These are phyloP conservation scores for Polypedilum vanderplanki DNA, from an alignment of 1,140 invertebrate genomes.

Conservation along the genomic window DNA sequence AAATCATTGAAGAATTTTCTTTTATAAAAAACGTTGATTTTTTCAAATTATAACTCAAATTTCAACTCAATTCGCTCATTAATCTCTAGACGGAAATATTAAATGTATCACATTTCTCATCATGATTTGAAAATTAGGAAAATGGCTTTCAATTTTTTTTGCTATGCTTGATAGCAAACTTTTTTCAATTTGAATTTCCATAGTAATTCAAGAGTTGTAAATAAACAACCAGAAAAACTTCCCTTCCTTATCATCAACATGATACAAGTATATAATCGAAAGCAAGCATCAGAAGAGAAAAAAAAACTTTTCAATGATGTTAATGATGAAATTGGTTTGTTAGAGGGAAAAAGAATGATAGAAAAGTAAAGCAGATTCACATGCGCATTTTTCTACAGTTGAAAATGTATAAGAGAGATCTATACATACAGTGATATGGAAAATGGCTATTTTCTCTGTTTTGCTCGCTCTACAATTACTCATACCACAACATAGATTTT, in stretches of 20 bases:
- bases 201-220: not conserved
- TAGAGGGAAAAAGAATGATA: not conserved
- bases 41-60: no score
- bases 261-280: not conserved
- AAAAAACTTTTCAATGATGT: not conserved
- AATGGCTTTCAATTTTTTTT: conserved; percentile 12
- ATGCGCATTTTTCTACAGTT: conserved; percentile 3
- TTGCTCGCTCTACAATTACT: no score
- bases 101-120: conserved; percentile 7
- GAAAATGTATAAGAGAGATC: not conserved
- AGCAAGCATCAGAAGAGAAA: not conserved
- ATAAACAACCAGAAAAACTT: not conserved
- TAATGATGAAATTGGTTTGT: conserved; percentile 25
- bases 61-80: no score
- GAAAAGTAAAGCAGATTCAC: not conserved
- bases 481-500: no score
- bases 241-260: not conserved
- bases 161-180: not conserved
- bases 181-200: not conserved
- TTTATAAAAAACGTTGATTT: no score
- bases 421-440: not conserved
- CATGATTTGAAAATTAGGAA: conserved; percentile 1
- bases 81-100: not conserved
- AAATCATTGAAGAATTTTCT: no score
- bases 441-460: no score